phyloP scores from a whole-genome alignment of 2,888 invertebrate species.

The Odontothrips loti region DNA sequence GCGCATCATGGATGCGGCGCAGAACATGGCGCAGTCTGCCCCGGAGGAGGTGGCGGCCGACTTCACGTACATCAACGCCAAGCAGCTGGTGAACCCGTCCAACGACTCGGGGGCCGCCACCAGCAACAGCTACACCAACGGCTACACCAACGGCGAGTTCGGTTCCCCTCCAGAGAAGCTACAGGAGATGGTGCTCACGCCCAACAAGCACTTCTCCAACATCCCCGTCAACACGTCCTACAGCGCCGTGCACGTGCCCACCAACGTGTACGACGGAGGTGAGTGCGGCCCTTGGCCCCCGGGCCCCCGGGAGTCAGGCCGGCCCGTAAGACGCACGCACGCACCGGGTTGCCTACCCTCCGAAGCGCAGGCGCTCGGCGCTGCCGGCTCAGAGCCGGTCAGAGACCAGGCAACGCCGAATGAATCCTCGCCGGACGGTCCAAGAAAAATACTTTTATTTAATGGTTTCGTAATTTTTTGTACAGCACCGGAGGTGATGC shows the following conservation, averaged over 20 bases:
- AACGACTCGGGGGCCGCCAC: constrained; percentile 56
- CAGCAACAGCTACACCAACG: constrained; percentile 40
- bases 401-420: neutral
- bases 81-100: constrained; percentile 60
- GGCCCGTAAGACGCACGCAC: neutral
- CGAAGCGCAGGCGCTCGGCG: neutral
- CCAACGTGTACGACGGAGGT: constrained; percentile 90
- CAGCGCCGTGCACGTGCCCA: constrained; percentile 92
- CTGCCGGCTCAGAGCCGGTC: neutral
- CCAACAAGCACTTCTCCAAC: constrained; percentile 73
- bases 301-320: neutral
- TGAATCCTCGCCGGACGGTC: neutral
- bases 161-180: constrained; percentile 44
- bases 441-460: too few species aligned
- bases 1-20: constrained; percentile 85
- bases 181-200: constrained; percentile 60
- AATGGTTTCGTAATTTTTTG: too few species aligned
- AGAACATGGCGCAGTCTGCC: constrained; percentile 67
- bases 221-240: constrained; percentile 70
- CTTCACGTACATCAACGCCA: constrained; percentile 57
- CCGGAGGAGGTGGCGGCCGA: constrained; percentile 42
- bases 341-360: neutral
- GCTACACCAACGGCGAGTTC: constrained; percentile 37
- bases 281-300: constrained; percentile 42
- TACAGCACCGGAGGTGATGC: constrained; percentile 73